Percentiles rank a stretch among this genome's conserved stretches.
These are phyloP conservation scores for Melipona beecheii DNA, from an alignment of 2,888 invertebrate species.

Conservation along the genomic window DNA sequence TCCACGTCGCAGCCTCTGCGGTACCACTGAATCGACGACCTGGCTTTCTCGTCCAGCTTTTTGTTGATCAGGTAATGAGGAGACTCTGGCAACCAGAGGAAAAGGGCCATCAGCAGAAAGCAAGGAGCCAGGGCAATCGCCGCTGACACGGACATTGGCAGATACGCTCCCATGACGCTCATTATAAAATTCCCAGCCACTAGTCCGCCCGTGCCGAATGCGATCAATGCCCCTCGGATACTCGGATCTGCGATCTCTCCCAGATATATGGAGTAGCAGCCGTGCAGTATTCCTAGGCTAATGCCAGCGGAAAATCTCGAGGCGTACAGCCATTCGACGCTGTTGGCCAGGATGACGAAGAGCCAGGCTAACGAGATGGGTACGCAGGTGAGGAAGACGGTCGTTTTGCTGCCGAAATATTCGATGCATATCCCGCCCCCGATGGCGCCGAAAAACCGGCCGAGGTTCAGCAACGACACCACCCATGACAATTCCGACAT, in stretches of 20 bases:
- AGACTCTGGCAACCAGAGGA: slow-evolving; percentile 77
- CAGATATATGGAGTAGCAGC: slow-evolving; percentile 75
- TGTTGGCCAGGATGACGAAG: slow-evolving; percentile 63
- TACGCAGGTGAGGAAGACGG: slow-evolving; percentile 64
- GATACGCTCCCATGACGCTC: slow-evolving; percentile 76
- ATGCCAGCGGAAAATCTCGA: slow-evolving; percentile 66
- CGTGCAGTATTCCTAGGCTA: slow-evolving; percentile 70
- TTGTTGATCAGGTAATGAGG: slow-evolving; percentile 74
- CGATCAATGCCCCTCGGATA: slow-evolving; percentile 78
- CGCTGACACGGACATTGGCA: slow-evolving; percentile 70
- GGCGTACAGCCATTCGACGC: slow-evolving; percentile 70
- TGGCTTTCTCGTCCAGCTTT: slow-evolving; percentile 68
- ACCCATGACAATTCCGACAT: slow-evolving; percentile 75
- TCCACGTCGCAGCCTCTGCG: slow-evolving; percentile 70
- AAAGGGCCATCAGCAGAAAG: slow-evolving; percentile 65
- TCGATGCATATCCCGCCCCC: slow-evolving; percentile 64
- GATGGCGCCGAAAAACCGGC: slow-evolving; percentile 73
- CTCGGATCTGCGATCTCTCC: slow-evolving; percentile 76
- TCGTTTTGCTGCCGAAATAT: slow-evolving; percentile 73
- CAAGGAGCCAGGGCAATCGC: slow-evolving; percentile 68
- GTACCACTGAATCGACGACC: slow-evolving; percentile 74
- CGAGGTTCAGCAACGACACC: slow-evolving; percentile 74
- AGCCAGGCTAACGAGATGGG: slow-evolving; percentile 72
- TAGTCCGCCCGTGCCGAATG: slow-evolving; percentile 73
- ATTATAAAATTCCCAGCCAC: slow-evolving; percentile 76